These are phyloP conservation scores for Platypus cylindrus DNA, from an alignment of 2,888 invertebrate genomes.

Conservation along the genomic window DNA sequence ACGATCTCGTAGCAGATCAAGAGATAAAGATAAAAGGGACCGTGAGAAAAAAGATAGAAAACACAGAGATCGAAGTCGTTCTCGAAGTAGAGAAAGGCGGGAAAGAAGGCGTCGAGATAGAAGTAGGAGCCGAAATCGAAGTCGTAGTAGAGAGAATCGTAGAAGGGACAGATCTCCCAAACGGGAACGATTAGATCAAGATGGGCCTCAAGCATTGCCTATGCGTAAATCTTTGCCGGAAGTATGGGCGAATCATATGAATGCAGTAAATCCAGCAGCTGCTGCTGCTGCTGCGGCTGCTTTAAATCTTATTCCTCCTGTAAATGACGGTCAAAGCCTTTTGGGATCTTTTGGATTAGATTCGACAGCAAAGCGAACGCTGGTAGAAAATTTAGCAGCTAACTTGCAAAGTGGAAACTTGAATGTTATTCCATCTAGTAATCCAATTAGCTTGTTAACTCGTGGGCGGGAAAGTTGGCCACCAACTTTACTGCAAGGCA, in stretches of 20 bases:
- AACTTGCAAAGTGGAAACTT: conserved; percentile 2
- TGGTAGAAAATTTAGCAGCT: conserved; percentile 1
- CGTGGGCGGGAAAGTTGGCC: conserved; percentile 13
- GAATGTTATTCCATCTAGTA: no score
- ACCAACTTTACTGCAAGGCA: no score
- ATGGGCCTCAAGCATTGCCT: conserved; percentile 4
- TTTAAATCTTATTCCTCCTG: conserved; percentile 4
- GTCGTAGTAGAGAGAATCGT: conserved; percentile 7
- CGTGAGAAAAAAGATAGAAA: conserved; percentile 29
- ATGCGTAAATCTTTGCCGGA: conserved; percentile 16
- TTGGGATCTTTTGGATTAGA: conserved; percentile 19
- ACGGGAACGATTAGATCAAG: conserved; percentile 21
- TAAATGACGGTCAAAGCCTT: conserved; percentile 9
- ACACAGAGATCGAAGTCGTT: conserved; percentile 33
- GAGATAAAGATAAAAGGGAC: conserved; percentile 4
- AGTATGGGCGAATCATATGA: conserved; percentile 18
- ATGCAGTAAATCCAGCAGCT: no score
- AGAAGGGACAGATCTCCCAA: conserved; percentile 24
- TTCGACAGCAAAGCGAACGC: conserved; percentile 32
- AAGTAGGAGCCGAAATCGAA: conserved; percentile 25
- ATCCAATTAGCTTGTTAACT: no score
- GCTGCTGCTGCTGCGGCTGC: not conserved
- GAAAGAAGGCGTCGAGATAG: conserved; percentile 48
- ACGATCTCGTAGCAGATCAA: conserved; percentile 21
- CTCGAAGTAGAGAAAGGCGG: conserved; percentile 34